Evolutionary conservation across 2,797 vertebrate species (phyloP), one percentile per base, ranked within the genome.

Genomic region (Eleutherodactylus coqui): DNA sequence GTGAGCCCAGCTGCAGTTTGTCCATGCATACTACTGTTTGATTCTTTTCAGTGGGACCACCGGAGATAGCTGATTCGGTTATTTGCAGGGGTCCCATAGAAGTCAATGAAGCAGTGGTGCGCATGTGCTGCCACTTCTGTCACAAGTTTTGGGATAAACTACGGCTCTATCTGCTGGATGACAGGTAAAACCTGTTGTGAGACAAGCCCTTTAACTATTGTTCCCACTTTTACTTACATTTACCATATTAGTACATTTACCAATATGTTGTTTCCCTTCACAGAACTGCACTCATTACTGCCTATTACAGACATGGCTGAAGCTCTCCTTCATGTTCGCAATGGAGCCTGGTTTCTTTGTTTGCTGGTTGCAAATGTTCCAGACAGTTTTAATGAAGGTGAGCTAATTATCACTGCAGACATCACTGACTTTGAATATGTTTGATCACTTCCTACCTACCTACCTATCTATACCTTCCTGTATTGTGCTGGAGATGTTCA

Each of bases 321-420:
- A 90, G 97, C 97, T 80, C 92, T 99, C 90, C 92, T 99, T 24
- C 98, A 99, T 0, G 96, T 99, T 83, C 96, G 96, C 55, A 99
- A 99, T 0, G 98, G 98, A 55, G 96, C 97, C 89, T 99, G 98
- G 98, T 99, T 99, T 91, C 94, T 99, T 77, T 99, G 98, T 92
- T 95, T 99, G 24, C 92, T 99, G 86, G 98, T 99, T 83, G 97
- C 98, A 90, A 99, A 99, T 6, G 98, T 99, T 88, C 98, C 98
- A 0, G 98, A 99, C 94, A 99, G 98, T 92, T 99, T 99, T 92
- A 98, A 95, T 51, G 98, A 99, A 96, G 98, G 98, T 98, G 94
- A 90, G 76, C 70, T 49, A 47, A 49, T 78, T 34, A 8, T 29
- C 5, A 72, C 67, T 70, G 67, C 10, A 24, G 34, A 0, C 14